Evolutionary conservation across 2,888 invertebrate genomes (phyloP).

Genomic region (Drosophila meridiana): DNA sequence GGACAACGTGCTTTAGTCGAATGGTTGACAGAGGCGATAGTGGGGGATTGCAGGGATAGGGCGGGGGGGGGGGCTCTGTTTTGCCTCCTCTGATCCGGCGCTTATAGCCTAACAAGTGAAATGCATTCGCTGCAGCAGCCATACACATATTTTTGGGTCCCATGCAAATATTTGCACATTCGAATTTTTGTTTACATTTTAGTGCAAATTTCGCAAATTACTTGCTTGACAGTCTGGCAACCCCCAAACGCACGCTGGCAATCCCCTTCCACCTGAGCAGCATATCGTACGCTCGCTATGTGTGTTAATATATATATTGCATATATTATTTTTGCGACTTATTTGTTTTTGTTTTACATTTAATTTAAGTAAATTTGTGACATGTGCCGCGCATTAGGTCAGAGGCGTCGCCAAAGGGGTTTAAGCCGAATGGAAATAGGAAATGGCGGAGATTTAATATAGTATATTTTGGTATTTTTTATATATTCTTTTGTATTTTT

Average conservation of each 20-base stretch:
- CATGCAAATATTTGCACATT: slow-evolving; percentile 72
- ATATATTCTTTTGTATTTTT: no score
- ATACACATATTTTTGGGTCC: slow-evolving; percentile 61
- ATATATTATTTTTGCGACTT: slow-evolving; percentile 13
- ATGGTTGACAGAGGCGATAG: not conserved
- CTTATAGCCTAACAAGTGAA: slow-evolving; percentile 36
- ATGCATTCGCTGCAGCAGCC: slow-evolving; percentile 48
- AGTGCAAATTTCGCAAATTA: slow-evolving; percentile 76
- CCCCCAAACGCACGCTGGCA: slow-evolving; percentile 18
- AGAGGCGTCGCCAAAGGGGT: slow-evolving; percentile 22
- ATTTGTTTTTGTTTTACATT: slow-evolving; percentile 39
- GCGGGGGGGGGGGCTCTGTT: not conserved
- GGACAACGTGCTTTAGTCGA: slow-evolving; percentile 18
- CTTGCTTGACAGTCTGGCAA: slow-evolving; percentile 50
- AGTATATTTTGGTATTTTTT: no score
- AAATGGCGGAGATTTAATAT: not conserved
- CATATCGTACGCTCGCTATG: slow-evolving; percentile 31
- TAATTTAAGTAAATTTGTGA: slow-evolving; percentile 57
- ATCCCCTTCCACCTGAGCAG: slow-evolving; percentile 3
- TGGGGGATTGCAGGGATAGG: not conserved
- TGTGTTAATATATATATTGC: not conserved
- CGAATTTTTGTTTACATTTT: slow-evolving; percentile 76
- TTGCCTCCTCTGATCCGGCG: slow-evolving; percentile 34
- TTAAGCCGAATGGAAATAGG: no score
- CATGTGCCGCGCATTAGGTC: slow-evolving; percentile 24